Base-by-base conservation (phyloP, 2,888 invertebrate genomes). In the Bellardia pandia region DNA sequence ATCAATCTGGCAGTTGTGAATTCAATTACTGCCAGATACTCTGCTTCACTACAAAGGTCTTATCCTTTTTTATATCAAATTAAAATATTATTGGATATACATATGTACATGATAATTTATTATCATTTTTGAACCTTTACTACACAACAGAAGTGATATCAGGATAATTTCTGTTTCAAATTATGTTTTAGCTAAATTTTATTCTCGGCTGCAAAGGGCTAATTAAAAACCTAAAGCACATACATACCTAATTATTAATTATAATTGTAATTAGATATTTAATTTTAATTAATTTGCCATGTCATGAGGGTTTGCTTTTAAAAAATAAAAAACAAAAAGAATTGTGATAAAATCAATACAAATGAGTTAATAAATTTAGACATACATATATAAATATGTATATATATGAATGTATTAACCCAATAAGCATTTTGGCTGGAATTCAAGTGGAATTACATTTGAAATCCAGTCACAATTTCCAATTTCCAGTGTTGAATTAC, bases 211-310 rank as follows among this genome's bases (percentile, higher is more conserved):
- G 1, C 23, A 60, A 74, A 45, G 16, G 30, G 6, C 45, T 60
- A 58, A 74, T 11, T 11, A 0, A 14, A 9, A 9, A 30, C n/a
- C 13, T 16, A 8, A 62, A 9, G 8, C 33, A 75, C 13, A 23
- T 56, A 56, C 56, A 5, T 14, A 45, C 56, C 37, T 9, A 37
- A 40, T 3, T 23, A 48, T 48, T 37, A n/a, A 37, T 58, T 68
- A 62, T 53, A 53, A 56, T 60, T 71, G 23, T 76, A 71, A 71
- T 83, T 77, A 62, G 64, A 77, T 83, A 71, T 51, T 62, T 64
- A 33, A 56, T 64, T 74, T 64, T 77, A 83, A 83, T 83, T 76
- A 76, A 69, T 68, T 75, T 82, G 13, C 48, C 68, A 51, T 68
- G 75, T 40, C 42, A 58, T 58, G 45, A 16, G 23, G 33, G 7